Evolutionary conservation across 2,888 invertebrate species (phyloP).

Genomic region (Volucella inanis): DNA sequence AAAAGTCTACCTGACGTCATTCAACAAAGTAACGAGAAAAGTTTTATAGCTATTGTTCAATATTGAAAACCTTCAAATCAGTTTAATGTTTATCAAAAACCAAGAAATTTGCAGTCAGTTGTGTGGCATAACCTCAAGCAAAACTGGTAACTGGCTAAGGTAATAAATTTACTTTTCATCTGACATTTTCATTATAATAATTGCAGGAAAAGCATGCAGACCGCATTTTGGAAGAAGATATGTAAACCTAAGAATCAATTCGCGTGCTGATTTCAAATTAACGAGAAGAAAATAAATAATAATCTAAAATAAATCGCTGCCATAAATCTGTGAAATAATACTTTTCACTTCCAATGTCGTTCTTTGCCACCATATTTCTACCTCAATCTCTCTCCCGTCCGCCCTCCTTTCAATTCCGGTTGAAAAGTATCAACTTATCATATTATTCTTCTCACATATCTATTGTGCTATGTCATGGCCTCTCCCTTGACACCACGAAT

Average conservation of each 20-base stretch:
- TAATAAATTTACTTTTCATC: conserved; percentile 2
- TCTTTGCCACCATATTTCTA: neutral
- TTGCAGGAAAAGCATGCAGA: neutral
- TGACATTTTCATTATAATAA: conserved; percentile 5
- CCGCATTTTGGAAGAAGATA: neutral
- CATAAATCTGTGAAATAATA: conserved; percentile 38
- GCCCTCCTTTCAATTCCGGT: neutral
- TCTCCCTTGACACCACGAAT: neutral
- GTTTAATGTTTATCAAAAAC: too few species aligned
- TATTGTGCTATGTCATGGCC: too few species aligned
- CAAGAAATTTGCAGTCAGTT: too few species aligned
- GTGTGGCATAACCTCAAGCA: too few species aligned
- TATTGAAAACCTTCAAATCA: too few species aligned
- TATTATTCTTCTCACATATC: neutral
- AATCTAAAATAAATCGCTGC: neutral
- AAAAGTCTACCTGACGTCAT: too few species aligned
- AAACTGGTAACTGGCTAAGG: neutral
- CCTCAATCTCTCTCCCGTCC: neutral
- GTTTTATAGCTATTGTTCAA: too few species aligned
- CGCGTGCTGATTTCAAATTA: neutral
- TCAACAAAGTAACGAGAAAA: too few species aligned
- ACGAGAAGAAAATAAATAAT: neutral
- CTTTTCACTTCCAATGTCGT: conserved; percentile 13
- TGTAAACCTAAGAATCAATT: neutral
- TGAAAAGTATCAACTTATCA: conserved; percentile 16